Evolutionary conservation across 2,113 vertebrate genomes (phyloP).

Genomic region (Uropsilus gracilis): DNA sequence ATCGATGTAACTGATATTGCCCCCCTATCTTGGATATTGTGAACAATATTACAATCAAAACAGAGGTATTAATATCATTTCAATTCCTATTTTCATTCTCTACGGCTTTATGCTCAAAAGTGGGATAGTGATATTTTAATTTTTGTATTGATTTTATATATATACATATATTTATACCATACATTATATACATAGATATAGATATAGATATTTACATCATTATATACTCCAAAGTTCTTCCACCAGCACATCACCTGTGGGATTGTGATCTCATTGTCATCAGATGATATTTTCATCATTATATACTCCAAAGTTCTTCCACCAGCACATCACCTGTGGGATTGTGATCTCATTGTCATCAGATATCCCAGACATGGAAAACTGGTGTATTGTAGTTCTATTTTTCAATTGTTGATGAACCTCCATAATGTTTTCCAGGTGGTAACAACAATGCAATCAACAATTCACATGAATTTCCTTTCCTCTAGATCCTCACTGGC

Average conservation of each 20-base stretch:
- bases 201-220: too few relatives aligned
- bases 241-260: too few relatives aligned
- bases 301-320: too few relatives aligned
- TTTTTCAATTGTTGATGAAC: neutral
- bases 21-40: neutral
- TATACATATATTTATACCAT: too few relatives aligned
- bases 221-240: too few relatives aligned
- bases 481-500: neutral
- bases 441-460: neutral
- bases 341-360: neutral
- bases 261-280: too few relatives aligned
- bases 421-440: neutral
- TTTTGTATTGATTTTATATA: too few relatives aligned
- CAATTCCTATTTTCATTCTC: neutral
- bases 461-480: neutral
- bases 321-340: too few relatives aligned
- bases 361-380: neutral
- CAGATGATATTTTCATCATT: too few relatives aligned
- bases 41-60: neutral
- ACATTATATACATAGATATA: too few relatives aligned
- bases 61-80: neutral
- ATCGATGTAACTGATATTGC: neutral
- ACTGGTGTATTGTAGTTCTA: neutral
- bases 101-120: neutral
- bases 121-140: too few relatives aligned